These are phyloP conservation scores for Indicator maculatus DNA, from an alignment of 2,113 vertebrate genomes.

Conservation along the genomic window DNA sequence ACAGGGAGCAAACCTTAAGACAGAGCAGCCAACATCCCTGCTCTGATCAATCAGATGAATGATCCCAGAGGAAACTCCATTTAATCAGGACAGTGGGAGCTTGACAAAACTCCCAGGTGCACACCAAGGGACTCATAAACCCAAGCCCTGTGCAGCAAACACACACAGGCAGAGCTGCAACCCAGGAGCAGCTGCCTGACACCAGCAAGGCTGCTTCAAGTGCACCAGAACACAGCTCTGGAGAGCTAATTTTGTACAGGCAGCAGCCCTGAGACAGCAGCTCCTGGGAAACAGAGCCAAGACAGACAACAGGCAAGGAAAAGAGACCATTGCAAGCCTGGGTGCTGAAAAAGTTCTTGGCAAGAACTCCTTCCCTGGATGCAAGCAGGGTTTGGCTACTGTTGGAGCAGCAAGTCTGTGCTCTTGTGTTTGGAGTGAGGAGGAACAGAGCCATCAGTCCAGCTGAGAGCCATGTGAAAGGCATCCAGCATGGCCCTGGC, in stretches of 20 bases:
- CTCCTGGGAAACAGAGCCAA: not conserved
- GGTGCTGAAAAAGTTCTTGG: not conserved
- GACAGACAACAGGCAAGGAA: not conserved
- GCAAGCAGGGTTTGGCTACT: not conserved
- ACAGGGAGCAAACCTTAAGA: not conserved
- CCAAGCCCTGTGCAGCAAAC: not conserved
- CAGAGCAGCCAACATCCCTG: not conserved
- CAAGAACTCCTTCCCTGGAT: not conserved
- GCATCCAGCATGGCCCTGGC: not conserved
- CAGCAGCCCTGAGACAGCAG: conserved; percentile 1
- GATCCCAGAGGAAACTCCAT: not conserved
- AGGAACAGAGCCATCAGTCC: not conserved
- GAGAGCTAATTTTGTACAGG: not conserved
- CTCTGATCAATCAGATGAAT: not conserved
- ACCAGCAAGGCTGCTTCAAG: not conserved
- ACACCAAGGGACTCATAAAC: not conserved
- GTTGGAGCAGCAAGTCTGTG: not conserved
- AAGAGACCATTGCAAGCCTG: not conserved
- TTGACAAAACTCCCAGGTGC: not conserved
- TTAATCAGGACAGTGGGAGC: not conserved
- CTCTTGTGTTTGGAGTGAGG: not conserved
- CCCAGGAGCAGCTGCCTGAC: not conserved
- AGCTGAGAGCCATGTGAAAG: not conserved
- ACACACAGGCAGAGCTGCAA: not conserved
- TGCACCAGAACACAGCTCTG: not conserved